phyloP scores from a whole-genome alignment of 2,797 vertebrate genomes.

The Leontopithecus rosalia region DNA sequence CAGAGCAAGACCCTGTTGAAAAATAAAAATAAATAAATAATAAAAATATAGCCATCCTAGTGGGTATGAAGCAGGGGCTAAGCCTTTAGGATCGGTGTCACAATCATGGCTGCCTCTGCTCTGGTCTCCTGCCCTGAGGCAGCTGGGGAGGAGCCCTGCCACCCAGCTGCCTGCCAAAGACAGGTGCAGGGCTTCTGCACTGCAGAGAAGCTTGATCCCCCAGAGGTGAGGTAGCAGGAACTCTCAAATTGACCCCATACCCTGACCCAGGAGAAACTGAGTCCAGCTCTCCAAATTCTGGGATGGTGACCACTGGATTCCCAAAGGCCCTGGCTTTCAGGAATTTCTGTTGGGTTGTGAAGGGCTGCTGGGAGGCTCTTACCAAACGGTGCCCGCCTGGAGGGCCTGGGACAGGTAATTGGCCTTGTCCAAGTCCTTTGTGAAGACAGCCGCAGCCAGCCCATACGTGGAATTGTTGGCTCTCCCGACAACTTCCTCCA shows the following conservation, averaged over 20 bases:
- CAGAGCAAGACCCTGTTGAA: too few relatives aligned
- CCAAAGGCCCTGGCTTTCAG: neutral
- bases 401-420: slow-evolving; percentile 91
- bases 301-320: neutral
- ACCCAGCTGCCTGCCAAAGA: neutral
- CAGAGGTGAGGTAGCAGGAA: neutral
- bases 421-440: slow-evolving; percentile 94
- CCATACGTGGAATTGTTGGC: slow-evolving; percentile 94
- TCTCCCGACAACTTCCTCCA: slow-evolving; percentile 94
- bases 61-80: neutral
- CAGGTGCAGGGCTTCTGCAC: neutral
- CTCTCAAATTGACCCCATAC: neutral
- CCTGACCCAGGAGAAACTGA: neutral
- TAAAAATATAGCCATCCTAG: neutral
- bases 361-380: slow-evolving; percentile 52
- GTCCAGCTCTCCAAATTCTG: neutral
- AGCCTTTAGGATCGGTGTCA: neutral
- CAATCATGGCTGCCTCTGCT: neutral
- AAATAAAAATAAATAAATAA: too few relatives aligned
- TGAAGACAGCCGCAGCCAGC: slow-evolving; percentile 94
- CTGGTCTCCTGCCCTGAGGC: neutral
- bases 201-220: neutral
- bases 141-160: neutral
- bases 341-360: neutral
- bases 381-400: slow-evolving; percentile 96